Base-by-base conservation (phyloP, 1,140 invertebrate species). In the Listronotus bonariensis region DNA sequence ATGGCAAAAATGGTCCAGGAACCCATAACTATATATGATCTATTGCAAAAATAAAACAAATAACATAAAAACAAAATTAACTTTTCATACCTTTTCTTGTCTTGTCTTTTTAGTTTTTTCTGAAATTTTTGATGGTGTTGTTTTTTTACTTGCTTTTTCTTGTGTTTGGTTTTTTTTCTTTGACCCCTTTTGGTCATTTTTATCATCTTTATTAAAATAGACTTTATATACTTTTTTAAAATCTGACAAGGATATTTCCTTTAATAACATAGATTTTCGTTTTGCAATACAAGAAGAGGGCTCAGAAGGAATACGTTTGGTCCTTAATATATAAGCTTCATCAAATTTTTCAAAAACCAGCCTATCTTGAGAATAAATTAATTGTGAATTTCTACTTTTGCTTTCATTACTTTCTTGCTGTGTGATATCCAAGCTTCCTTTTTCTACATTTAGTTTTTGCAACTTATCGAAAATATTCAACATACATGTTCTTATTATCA, bases 301-400 rank as follows among this genome's bases (percentile, higher is more conserved):
- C 18, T 52, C 42, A 11, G 56, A 17, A 31, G 58, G 32, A 18
- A 53, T 18, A 11, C 62, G 20, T 55, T 67, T 68, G 5, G 56
- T 65, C 11, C 65, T 54, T n/a, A 63, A 49, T 26, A 72, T 49
- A 38, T 68, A 70, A n/a, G 43, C 17, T 36, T 70, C 58, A 1
- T 72, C 71, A 40, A 72, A 68, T 20, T 60, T 60, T 49, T 72
- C 71, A 52, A 65, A 72, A 11, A 67, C 20, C 14, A 70, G 7
- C 40, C 71, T 59, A 12, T 65, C 63, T 36, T 42, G 51, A 6
- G 58, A 6, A 40, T 45, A 45, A 8, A 14, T 36, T 40, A 38
- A 57, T 20, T 15, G 48, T 0, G 53, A 14, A 15, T 6, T 36
- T 17, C 5, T 36, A 8, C 7, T 36, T 1, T 36, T 12, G 14